These are phyloP conservation scores for Exocentrus adspersus DNA, from an alignment of 2,888 invertebrate genomes.

Conservation along the genomic window DNA sequence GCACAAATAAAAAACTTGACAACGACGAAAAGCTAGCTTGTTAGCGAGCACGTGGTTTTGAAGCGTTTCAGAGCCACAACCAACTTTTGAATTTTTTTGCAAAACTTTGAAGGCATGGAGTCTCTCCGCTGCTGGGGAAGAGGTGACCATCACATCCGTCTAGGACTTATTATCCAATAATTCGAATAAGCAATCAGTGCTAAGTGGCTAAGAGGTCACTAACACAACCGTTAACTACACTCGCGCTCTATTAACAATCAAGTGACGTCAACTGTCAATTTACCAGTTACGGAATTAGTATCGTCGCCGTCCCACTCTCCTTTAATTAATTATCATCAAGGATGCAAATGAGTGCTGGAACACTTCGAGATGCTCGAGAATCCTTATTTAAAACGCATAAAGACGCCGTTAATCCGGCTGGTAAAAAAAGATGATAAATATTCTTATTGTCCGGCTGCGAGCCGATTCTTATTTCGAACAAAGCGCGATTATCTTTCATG, in stretches of 20 bases:
- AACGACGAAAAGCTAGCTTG: too few species aligned
- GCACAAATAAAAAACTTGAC: too few species aligned
- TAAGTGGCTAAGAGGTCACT: conserved; percentile 52
- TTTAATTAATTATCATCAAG: conserved; percentile 38
- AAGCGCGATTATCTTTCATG: conserved; percentile 32
- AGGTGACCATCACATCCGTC: conserved; percentile 17
- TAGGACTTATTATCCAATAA: conserved; percentile 47
- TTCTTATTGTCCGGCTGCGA: conserved; percentile 31
- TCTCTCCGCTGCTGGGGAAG: conserved; percentile 20
- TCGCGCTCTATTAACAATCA: conserved; percentile 50
- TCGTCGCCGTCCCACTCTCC: conserved; percentile 33
- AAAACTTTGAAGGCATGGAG: too few species aligned
- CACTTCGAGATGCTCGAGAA: conserved; percentile 31
- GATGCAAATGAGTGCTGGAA: conserved; percentile 33
- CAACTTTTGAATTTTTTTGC: too few species aligned
- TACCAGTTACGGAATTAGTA: conserved; percentile 49
- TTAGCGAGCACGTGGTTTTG: too few species aligned
- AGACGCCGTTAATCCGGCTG: conserved; percentile 36
- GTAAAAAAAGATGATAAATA: conserved; percentile 42
- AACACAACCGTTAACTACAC: conserved; percentile 48
- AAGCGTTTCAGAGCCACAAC: neutral
- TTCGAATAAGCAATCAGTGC: conserved; percentile 53
- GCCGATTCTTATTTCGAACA: conserved; percentile 36
- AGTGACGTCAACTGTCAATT: conserved; percentile 53
- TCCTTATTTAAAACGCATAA: conserved; percentile 35